Evolutionary conservation across 2,113 vertebrate species (phyloP), one percentile per base, ranked within the genome.

Genomic region (Furnarius figulus): DNA sequence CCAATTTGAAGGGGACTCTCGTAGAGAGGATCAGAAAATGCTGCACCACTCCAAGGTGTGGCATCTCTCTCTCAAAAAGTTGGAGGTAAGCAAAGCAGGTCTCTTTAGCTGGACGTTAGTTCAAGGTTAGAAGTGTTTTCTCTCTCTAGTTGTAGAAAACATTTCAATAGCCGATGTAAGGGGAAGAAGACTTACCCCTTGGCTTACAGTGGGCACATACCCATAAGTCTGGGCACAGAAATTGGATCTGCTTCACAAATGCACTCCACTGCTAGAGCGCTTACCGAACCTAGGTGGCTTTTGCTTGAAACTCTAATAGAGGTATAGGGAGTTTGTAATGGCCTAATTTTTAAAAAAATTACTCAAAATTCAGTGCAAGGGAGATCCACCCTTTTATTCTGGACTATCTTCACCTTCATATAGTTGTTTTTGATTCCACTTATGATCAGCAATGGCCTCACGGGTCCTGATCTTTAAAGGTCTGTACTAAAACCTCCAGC

Each of bases 401-500:
- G 44, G 22, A n/a, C 31, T 25, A 9, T 85, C 40, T 87, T 25
- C 5, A 33, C 14, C 8, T n/a, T 89, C 20, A 49, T 6, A 37
- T 5, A 31, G 15, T 50, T 22, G 18, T 72, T 47, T 80, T 20
- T 9, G 1, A 59, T 66, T 67, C n/a, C 1, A 5, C 59, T 81
- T 87, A 63, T 63, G 31, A 31, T 39, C 66, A n/a, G 5, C 27
- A 63, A 7, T 49, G 40, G 24, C 40, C 65, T 81, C 49, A 24
- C 0, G 14, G 31, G 44, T 81, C 30, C 56, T 92, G 86, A 72
- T 67, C 65, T 90, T 87, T 92, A 92, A 92, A 92, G 56, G 37
- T 65, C 66, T 62, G 14, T 25, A 53, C 8, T 85, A 91, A 91
- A 92, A 65, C 23, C 52, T 73, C 30, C 42, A 68, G 22, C 9